A percentile compares a stretch with the other conserved stretches of the same genome.
Evolutionary conservation across 2,113 vertebrate species (phyloP).

Genomic region (Pitta sordida): DNA sequence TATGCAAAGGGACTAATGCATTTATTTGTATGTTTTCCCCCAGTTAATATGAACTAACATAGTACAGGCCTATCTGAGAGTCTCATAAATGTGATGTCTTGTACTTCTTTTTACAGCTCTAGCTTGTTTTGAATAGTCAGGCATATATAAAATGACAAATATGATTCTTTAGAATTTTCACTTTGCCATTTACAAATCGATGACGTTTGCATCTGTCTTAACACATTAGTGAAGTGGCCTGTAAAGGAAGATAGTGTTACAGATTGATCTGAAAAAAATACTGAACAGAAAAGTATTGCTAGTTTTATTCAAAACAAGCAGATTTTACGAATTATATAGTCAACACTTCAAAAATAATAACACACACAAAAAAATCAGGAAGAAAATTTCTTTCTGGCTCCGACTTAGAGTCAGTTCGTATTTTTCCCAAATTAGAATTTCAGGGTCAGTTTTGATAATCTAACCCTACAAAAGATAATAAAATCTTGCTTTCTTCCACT

Average conservation of each 20-base stretch:
- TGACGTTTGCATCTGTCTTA: slow-evolving; percentile 11
- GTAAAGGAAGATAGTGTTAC: not conserved
- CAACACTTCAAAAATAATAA: slow-evolving; percentile 1
- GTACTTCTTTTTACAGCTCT: not conserved
- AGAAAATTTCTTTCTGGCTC: not conserved
- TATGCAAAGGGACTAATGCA: not conserved
- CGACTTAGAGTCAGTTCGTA: not conserved
- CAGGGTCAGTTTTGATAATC: not conserved
- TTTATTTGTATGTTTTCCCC: not conserved
- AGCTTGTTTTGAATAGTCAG: not conserved
- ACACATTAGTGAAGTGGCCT: not conserved
- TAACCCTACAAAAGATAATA: not conserved
- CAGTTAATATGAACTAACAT: not conserved
- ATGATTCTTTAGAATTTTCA: slow-evolving; percentile 39
- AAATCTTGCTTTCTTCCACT: slow-evolving; percentile 17
- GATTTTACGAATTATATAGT: not conserved
- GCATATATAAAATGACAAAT: not conserved
- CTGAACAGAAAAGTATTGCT: not conserved
- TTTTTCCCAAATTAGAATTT: not conserved
- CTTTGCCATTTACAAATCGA: slow-evolving; percentile 33
- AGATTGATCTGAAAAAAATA: not conserved
- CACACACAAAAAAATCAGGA: not conserved
- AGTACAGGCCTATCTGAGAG: not conserved
- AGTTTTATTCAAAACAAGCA: slow-evolving; percentile 3
- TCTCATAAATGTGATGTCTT: not conserved